Base-by-base conservation (phyloP, 2,888 invertebrate species). In the Aspidiotus rigidus region DNA sequence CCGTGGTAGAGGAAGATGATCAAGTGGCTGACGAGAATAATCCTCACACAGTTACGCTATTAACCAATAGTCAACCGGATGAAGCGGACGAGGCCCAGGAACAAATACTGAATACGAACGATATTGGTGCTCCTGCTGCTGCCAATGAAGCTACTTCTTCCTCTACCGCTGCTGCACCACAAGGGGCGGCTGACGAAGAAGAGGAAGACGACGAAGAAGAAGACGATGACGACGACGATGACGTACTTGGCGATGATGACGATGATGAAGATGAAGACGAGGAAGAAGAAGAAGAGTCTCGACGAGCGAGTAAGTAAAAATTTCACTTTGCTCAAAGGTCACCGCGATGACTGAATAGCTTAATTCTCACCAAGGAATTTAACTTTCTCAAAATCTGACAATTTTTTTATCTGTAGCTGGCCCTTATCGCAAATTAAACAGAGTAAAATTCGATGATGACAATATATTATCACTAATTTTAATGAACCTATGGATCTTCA, bases 151-250 rank as follows among this genome's bases (percentile, higher is more conserved):
- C 69, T 9, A 64, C 71, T 16, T 63, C 74, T 55, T 56, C 73
- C 9, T 67, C 72, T 71, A 64, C 71, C 40, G 71, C 71, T 41
- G 73, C 73, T 59, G 76, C 77, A n/a, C 76, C 78, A 61, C 82
- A 81, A 67, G 79, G 79, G 17, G 78, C 75, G 15, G 78, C 77
- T 72, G 79, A 78, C 16, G 80, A 77, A 7, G 74, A 84, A 74
- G 82, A 81, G 72, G 84, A 74, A 10, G 75, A 75, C 17, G 74
- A 73, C 39, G 75, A 74, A 40, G 74, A 79, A 71, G 80, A 86
- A 76, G 84, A 84, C 75, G 84, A 88, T 79, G 83, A 67, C 7
- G 70, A 64, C 40, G 70, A 71, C 67, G 73, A 64, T 40, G 67
- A 66, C 15, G 69, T 63, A 10, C 70, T 69, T 7, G 72, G 69